Conservation (phyloP, 1,140 invertebrate genomes). For the Microplitis mediator region DNA sequence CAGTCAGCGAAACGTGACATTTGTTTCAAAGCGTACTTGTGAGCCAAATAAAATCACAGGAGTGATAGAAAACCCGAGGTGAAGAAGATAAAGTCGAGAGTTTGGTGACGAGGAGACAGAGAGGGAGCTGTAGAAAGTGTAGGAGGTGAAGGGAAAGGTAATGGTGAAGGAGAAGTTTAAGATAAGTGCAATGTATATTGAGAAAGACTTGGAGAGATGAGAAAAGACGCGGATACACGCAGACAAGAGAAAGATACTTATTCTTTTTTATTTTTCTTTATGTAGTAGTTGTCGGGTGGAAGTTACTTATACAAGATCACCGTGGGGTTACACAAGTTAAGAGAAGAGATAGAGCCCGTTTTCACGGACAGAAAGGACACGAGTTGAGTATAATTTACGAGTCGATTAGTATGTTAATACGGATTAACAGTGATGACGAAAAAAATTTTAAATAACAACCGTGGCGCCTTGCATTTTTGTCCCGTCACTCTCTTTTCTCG, state of each 20-base stretch:
- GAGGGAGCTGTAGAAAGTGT: not conserved
- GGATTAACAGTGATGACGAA: slow-evolving; percentile 36
- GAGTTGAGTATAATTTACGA: slow-evolving; percentile 42
- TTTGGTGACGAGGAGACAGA: slow-evolving; percentile 15
- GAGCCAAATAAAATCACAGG: slow-evolving; percentile 25
- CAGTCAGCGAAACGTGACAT: slow-evolving; percentile 30
- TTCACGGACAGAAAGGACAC: slow-evolving; percentile 37
- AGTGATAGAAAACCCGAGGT: not conserved
- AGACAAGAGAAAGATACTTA: no score
- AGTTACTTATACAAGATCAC: slow-evolving; percentile 5
- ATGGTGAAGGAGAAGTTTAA: no score
- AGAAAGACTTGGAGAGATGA: no score
- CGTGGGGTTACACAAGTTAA: not conserved
- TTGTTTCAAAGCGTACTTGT: slow-evolving; percentile 11
- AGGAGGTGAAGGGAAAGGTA: not conserved
- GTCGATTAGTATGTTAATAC: slow-evolving; percentile 50
- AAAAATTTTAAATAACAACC: slow-evolving; percentile 26
- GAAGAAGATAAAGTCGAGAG: slow-evolving; percentile 8
- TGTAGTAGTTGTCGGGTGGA: no score
- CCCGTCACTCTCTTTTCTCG: slow-evolving; percentile 14
- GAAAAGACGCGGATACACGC: no score
- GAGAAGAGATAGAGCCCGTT: slow-evolving; percentile 20
- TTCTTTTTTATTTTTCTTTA: no score
- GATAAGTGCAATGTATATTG: no score
- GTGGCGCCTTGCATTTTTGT: slow-evolving; percentile 39